Conservation (phyloP, 2,888 invertebrate species). For the Nesidiocoris tenuis region DNA sequence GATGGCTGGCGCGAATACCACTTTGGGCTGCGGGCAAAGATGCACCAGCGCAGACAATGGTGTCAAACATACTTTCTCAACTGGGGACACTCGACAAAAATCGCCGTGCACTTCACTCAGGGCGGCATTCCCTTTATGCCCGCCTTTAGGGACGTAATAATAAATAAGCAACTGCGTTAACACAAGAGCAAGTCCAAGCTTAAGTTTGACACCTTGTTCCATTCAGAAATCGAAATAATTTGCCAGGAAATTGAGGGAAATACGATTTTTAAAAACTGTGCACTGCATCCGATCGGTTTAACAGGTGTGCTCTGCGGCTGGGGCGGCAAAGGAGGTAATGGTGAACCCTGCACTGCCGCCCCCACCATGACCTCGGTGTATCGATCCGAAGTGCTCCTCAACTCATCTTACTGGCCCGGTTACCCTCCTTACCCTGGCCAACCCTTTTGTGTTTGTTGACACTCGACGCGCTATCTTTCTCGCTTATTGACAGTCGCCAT, state of each 20-base stretch:
- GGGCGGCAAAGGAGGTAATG: slow-evolving; percentile 6
- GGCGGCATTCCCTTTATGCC: neutral
- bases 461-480: slow-evolving; percentile 3
- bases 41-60: slow-evolving; percentile 17
- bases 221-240: neutral
- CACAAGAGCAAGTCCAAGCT: slow-evolving; percentile 24
- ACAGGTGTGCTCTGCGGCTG: slow-evolving; percentile 5
- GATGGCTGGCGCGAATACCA: neutral
- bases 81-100: slow-evolving; percentile 29
- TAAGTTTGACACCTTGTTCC: slow-evolving; percentile 35
- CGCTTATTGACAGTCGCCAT: too few species aligned
- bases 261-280: neutral
- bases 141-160: slow-evolving; percentile 12
- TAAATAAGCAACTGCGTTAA: slow-evolving; percentile 24
- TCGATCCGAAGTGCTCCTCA: slow-evolving; percentile 14
- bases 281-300: too few species aligned
- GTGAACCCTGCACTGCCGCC: neutral
- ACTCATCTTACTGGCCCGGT: slow-evolving; percentile 13
- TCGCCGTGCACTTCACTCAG: slow-evolving; percentile 1
- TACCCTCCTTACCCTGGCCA: neutral
- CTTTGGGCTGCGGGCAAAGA: slow-evolving; percentile 23
- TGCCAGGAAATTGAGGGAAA: neutral
- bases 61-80: slow-evolving; percentile 28
- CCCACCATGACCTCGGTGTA: slow-evolving; percentile 37
- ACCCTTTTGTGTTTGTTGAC: slow-evolving; percentile 11